Evolutionary conservation across 1,140 invertebrate genomes (phyloP).

Genomic region (Dendroctonus ponderosae): DNA sequence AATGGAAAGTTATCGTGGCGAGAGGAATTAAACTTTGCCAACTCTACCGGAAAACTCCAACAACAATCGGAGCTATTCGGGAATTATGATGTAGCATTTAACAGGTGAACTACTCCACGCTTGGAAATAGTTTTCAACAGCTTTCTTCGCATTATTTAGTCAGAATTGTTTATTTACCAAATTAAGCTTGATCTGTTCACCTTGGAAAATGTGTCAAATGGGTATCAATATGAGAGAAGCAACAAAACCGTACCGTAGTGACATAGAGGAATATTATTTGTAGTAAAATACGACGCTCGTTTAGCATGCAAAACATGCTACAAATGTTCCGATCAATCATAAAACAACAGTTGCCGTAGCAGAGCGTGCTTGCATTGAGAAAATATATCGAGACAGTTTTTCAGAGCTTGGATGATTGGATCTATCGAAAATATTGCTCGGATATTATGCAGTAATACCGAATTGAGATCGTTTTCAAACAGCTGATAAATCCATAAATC

Average conservation of each 20-base stretch:
- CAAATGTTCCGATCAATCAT: constrained; percentile 9
- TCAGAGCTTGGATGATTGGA: too few species aligned
- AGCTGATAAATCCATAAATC: too few species aligned
- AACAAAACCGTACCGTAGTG: constrained; percentile 2
- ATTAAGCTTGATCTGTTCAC: too few species aligned
- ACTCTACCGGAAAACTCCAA: constrained; percentile 3
- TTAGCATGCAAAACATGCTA: constrained; percentile 15
- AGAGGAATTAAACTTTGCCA: constrained; percentile 9
- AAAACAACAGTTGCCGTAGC: neutral
- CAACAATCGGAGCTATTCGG: constrained; percentile 9
- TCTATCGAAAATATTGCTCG: too few species aligned
- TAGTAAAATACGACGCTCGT: constrained; percentile 7
- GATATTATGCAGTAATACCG: too few species aligned
- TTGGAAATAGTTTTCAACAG: too few species aligned
- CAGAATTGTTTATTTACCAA: too few species aligned
- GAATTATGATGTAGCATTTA: too few species aligned
- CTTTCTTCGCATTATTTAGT: too few species aligned
- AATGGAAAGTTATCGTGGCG: constrained; percentile 28
- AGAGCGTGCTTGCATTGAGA: neutral
- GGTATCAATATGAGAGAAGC: neutral
- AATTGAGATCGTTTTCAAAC: too few species aligned
- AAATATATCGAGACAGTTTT: neutral
- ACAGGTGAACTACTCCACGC: too few species aligned
- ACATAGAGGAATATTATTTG: constrained; percentile 7
- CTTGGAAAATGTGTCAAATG: too few species aligned